Base-by-base conservation (phyloP, 2,888 invertebrate species). In the Apodemia zela region DNA sequence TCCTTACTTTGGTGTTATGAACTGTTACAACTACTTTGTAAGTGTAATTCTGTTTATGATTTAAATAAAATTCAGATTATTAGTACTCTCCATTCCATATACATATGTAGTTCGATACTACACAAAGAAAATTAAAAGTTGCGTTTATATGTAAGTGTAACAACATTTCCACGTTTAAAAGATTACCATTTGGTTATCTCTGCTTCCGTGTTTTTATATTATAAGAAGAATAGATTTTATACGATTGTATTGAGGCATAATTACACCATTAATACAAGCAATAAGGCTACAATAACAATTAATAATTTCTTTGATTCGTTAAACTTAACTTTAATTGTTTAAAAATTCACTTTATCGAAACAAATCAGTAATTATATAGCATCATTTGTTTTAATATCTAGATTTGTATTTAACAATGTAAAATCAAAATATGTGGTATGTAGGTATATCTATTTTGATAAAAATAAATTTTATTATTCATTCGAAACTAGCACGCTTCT, bases 391-490 rank as follows among this genome's bases (percentile, higher is more conserved):
- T 38, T 0, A 51, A 21, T 5, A 51, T 51, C 51, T 51, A 51
- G 51, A n/a, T 51, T 51, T 18, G 51, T 21, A 18, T 13, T 18
- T 54, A 21, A 21, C 54, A 54, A 10, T 5, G 13, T 54, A 13
- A 54, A 54, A 54, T 13, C 11, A 21, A 25, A 54, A 42, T 42
- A 42, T 54, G 54, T 25, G 54, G 54, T 21, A 21, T 21, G 21
- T n/a, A n/a, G n/a, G n/a, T 18, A 54, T 25, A 54, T 54, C 25
- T 54, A 54, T 21, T 11, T 42, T 54, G 15, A 25, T 54, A 54
- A 54, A 54, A 54, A 54, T 54, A 54, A 54, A 18, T 54, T 54
- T 25, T 25, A 54, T 54, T 51, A 33, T 61, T 61, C 18, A n/a
- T 49, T 35, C 25, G 29, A 29, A 29, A 33, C 61, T 51, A 61